Evolutionary conservation across 2,888 invertebrate species (phyloP), one percentile per base, ranked within the genome.

Genomic region (Rotaria macrura): DNA sequence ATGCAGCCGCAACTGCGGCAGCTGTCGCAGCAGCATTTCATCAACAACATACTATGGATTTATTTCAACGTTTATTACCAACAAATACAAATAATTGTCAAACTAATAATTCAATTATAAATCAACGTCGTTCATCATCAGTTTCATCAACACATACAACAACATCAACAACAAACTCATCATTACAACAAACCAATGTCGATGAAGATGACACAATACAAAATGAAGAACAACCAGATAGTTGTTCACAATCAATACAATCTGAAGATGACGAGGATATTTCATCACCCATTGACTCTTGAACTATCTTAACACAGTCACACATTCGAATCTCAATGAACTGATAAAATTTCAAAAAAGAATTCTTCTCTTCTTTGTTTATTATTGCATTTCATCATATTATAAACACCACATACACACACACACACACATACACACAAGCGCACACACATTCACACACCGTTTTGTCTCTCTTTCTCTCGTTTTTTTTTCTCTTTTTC

Each of bases 311-410:
- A 65, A 65, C 38, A 65, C 65, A 65, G 65, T 65, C 65, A 34
- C 65, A 65, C 20, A 65, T 17, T 65, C 20, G 65, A 65, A 65
- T 65, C 65, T 65, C 65, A 65, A 65, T 65, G 65, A 65, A 65
- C 65, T 65, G 65, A 65, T 65, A 65, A 65, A 34, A 65, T 9
- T 34, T 7, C 34, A 29, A 20, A 34, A 65, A 65, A 65, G 7
- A 65, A 38, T 20, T 65, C 14, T 65, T 34, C 20, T 65, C 25
- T 65, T 34, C 38, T 5, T 54, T 54, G 65, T 65, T 65, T 65
- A 65, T 65, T 65, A 65, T 65, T 34, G 65, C 65, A 65, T 65
- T 65, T 65, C 65, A 65, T 34, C 65, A 65, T 65, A 65, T 65
- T 65, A n/a, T n/a, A n/a, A n/a, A n/a, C n/a, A n/a, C 34, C 17